phyloP scores from a whole-genome alignment of 1,140 invertebrate species.

The Solenopsis invicta region DNA sequence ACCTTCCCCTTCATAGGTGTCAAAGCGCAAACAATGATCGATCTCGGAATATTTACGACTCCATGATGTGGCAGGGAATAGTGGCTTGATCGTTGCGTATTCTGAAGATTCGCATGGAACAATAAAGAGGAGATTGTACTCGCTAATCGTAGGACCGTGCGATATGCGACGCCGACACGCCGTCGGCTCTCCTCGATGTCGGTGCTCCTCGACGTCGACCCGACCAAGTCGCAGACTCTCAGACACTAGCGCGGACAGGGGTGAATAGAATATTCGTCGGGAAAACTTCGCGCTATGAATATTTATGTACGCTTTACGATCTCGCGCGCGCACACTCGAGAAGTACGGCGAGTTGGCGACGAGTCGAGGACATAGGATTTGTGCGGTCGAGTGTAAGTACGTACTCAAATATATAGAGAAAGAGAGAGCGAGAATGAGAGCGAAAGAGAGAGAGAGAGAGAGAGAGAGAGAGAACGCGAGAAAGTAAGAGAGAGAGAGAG shows the following conservation, averaged over 20 bases:
- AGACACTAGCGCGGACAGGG: constrained; percentile 12
- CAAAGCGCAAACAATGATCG: constrained; percentile 41
- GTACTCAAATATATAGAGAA: constrained; percentile 54
- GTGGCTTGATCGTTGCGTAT: constrained; percentile 66
- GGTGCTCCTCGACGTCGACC: constrained; percentile 28
- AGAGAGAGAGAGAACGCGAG: constrained; percentile 15
- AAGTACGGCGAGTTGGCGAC: constrained; percentile 52
- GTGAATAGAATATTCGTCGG: constrained; percentile 60
- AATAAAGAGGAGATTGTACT: constrained; percentile 69
- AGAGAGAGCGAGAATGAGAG: constrained; percentile 35
- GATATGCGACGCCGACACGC: constrained; percentile 45
- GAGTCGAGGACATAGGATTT: constrained; percentile 52
- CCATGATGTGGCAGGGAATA: constrained; percentile 43
- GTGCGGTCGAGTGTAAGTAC: constrained; percentile 49
- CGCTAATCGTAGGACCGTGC: constrained; percentile 60
- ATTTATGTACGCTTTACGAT: constrained; percentile 64
- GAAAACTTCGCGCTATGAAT: constrained; percentile 63
- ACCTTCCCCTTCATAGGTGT: constrained; percentile 9
- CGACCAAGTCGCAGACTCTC: constrained; percentile 31
- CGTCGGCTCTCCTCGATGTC: constrained; percentile 48
- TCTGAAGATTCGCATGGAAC: constrained; percentile 66
- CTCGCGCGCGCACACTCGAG: constrained; percentile 32
- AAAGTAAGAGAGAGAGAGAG: constrained; percentile 20
- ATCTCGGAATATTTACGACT: constrained; percentile 51
- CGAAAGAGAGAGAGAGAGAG: constrained; percentile 15